phyloP scores from a whole-genome alignment of 2,797 vertebrate genomes.

The Sebastes steindachneri region DNA sequence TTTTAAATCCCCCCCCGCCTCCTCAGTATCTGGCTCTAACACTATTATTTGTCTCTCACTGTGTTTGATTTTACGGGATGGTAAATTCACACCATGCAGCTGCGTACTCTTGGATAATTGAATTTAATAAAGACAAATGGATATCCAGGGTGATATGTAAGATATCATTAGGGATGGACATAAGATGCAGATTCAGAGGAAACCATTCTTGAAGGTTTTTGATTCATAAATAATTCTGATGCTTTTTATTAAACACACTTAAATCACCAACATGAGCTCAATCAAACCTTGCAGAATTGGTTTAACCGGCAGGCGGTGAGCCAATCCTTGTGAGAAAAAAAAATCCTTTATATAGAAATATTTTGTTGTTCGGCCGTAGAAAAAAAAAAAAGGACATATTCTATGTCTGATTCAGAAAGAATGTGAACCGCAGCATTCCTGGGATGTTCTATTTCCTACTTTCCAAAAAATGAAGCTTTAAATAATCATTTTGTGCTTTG shows the following conservation, averaged over 20 bases:
- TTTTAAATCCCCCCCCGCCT: not conserved
- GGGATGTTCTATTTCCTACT: not conserved
- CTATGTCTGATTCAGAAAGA: not conserved
- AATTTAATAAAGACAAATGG: not conserved
- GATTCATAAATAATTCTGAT: not conserved
- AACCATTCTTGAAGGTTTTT: not conserved
- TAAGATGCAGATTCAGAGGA: not conserved
- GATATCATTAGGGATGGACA: not conserved
- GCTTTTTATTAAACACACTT: not conserved
- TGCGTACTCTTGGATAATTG: not conserved
- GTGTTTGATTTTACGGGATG: constrained; percentile 10
- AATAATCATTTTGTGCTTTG: constrained; percentile 1
- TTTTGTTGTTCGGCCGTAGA: not conserved
- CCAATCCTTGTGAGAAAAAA: not conserved
- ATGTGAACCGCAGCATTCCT: not conserved
- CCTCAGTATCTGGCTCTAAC: not conserved
- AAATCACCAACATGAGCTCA: not conserved
- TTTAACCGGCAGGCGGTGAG: not conserved
- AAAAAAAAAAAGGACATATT: not conserved
- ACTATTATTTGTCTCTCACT: not conserved
- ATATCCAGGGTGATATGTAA: not conserved
- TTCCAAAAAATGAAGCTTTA: not conserved
- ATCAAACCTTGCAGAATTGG: not conserved
- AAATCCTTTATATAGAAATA: not conserved
- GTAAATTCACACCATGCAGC: not conserved